phyloP scores from a whole-genome alignment of 2,113 vertebrate genomes.

The Ellobius talpinus region DNA sequence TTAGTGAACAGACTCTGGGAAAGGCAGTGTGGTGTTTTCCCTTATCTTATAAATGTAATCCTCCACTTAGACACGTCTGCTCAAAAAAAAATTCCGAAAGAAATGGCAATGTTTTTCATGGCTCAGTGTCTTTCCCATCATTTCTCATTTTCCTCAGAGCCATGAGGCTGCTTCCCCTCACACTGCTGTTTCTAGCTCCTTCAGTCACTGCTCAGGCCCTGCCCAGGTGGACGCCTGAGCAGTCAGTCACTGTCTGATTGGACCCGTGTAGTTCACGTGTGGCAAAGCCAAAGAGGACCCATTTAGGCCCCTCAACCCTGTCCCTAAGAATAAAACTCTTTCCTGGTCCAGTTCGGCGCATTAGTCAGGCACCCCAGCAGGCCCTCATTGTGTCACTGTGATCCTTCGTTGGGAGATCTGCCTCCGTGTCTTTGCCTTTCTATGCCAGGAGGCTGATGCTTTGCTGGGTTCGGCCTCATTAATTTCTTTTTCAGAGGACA shows the following conservation, averaged over 20 bases:
- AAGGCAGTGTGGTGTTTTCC: background rate
- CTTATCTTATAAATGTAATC: background rate
- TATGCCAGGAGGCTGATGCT: background rate
- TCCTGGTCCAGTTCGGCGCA: background rate
- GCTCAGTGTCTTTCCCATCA: background rate
- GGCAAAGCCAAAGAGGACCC: background rate
- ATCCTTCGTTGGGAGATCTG: background rate
- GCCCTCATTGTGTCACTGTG: background rate
- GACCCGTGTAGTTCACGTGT: accelerated
- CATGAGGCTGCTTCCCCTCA: background rate
- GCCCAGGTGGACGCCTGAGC: background rate
- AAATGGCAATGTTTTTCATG: background rate
- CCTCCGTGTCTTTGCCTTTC: background rate
- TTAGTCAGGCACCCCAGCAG: too few relatives aligned
- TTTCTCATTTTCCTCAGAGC: slow-evolving; percentile 1
- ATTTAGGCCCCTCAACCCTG: background rate
- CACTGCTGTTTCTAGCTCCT: background rate
- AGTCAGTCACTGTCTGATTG: accelerated
- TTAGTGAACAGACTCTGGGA: background rate
- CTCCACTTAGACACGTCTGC: background rate
- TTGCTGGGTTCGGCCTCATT: background rate
- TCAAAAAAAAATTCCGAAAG: background rate
- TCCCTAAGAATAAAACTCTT: background rate
- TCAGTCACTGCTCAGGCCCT: too few relatives aligned
- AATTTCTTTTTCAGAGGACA: background rate